Base-by-base conservation (phyloP, 2,888 invertebrate genomes). In the Drosophila mimica region DNA sequence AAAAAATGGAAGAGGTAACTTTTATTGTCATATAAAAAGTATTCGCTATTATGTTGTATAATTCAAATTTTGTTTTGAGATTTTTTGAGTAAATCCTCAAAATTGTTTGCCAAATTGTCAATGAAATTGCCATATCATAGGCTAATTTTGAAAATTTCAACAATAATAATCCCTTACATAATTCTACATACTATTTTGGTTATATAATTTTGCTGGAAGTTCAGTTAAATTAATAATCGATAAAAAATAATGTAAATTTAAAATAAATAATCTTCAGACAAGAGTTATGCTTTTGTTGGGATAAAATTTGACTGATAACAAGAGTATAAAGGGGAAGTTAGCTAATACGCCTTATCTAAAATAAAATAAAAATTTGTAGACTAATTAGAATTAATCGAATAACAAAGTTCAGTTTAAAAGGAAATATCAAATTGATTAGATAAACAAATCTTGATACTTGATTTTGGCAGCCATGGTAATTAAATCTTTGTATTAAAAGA, bases 1-100 rank as follows among this genome's bases (percentile, higher is more conserved):
- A 46, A 3, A 67, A 25, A 61, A 70, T 73, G 73, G 85, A 85
- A 76, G 89, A 88, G 88, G 88, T 88, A 89, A 82, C n/a, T 17
- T 5, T 30, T 7, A 11, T 36, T 40, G 4, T 25, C 17, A 7
- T 0, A 4, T 33, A n/a, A 11, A n/a, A 40, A 28, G 2, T 9
- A 38, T 4, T 36, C 36, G n/a, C 30, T 20, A n/a, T 51, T 7
- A 13, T 51, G 9, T 51, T 51, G 51, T 51, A 11, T 51, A 51
- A 51, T 51, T 11, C n/a, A 31, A 11, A 51, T n/a, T 30, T 31
- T 3, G 3, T n/a, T 31, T 51, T 17, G 11, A 46, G 15, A 8
- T 46, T 2, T 30, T 30, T 51, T 30, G 15, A 51, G 17, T 11
- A n/a, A 31, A 17, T n/a, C 0, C 4, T 6, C 51, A 7, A 31